Percentiles rank a stretch among this genome's conserved stretches.
Evolutionary conservation across 1,140 invertebrate species (phyloP).

Genomic region (Steinernema khuongi): DNA sequence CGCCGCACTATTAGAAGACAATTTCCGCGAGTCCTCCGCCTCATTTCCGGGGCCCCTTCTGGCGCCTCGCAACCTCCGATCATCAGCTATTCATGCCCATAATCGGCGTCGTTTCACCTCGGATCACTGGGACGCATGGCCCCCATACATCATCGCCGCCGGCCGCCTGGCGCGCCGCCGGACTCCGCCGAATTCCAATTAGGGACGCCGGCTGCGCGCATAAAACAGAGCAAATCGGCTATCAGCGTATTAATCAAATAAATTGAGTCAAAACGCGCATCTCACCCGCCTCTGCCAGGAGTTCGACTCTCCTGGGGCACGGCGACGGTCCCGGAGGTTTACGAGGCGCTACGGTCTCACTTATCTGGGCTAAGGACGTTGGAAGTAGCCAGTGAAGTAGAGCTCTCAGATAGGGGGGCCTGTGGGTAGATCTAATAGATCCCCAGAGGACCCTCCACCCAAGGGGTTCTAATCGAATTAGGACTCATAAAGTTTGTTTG

Average conservation of each 20-base stretch:
- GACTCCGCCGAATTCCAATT: neutral
- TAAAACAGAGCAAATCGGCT: constrained; percentile 11
- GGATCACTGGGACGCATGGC: neutral
- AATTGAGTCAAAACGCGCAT: constrained; percentile 10
- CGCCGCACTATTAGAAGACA: neutral
- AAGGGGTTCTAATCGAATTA: too few species aligned
- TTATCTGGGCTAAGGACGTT: too few species aligned
- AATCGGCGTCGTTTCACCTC: constrained; percentile 16
- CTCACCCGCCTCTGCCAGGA: neutral
- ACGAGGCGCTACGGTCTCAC: neutral
- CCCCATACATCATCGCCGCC: neutral
- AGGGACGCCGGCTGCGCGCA: neutral
- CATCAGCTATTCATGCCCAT: constrained; percentile 2
- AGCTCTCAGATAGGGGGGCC: too few species aligned
- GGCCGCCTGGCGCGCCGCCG: neutral
- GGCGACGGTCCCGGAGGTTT: neutral
- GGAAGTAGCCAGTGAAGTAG: too few species aligned
- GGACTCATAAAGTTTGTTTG: too few species aligned
- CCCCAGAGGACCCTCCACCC: too few species aligned
- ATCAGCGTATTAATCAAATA: constrained; percentile 12
- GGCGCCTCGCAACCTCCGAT: neutral
- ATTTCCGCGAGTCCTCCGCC: neutral
- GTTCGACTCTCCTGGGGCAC: neutral
- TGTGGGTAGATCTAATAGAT: too few species aligned
- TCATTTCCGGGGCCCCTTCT: neutral